Evolutionary conservation across 2,797 vertebrate species (phyloP).

Genomic region (Micropoecilia bifurca): DNA sequence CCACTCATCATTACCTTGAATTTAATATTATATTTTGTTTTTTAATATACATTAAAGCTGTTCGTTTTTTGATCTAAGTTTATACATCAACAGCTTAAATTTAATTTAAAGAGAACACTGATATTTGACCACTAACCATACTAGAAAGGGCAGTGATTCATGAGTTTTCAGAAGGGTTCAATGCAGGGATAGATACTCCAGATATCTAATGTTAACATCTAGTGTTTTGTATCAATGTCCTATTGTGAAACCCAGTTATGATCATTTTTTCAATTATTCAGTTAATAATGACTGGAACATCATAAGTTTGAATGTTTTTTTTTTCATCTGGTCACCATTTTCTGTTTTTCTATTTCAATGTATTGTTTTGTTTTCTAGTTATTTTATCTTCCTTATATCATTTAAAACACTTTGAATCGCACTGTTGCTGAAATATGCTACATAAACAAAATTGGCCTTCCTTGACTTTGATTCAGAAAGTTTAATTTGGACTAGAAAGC

Average conservation of each 20-base stretch:
- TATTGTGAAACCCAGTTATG: neutral
- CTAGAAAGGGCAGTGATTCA: neutral
- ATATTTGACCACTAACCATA: neutral
- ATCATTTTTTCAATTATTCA: neutral
- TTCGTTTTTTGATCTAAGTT: neutral
- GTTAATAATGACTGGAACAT: too few species aligned
- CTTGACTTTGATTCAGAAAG: too few species aligned
- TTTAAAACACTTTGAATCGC: too few species aligned
- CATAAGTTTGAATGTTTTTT: too few species aligned
- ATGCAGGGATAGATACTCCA: neutral
- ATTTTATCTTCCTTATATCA: too few species aligned
- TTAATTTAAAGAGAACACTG: neutral
- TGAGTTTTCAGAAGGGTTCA: neutral
- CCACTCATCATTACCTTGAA: neutral
- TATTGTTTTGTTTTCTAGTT: too few species aligned
- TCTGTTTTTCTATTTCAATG: too few species aligned
- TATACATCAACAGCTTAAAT: neutral
- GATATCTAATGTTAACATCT: neutral
- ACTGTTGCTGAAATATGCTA: too few species aligned
- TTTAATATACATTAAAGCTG: neutral
- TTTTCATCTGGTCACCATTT: too few species aligned
- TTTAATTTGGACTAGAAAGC: too few species aligned
- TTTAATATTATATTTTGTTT: neutral
- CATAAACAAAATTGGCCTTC: too few species aligned
- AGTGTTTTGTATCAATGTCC: neutral